Base-by-base conservation (phyloP, 1,140 invertebrate genomes). In the Drosophila gunungcola region DNA sequence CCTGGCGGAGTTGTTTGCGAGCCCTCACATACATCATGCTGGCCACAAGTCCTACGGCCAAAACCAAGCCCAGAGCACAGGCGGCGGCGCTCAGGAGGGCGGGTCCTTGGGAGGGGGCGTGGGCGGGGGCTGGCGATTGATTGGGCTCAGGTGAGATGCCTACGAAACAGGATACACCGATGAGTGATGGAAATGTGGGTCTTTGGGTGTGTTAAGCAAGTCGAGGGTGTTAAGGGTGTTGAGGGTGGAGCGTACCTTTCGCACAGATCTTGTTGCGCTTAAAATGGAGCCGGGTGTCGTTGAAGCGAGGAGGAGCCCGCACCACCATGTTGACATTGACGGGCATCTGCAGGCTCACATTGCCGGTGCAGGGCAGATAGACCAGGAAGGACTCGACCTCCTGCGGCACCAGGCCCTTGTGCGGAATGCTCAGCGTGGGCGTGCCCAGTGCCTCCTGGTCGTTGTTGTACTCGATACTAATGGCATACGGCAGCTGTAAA, bases 221-320 rank as follows among this genome's bases (percentile, higher is more conserved):
- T 32, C 1, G 6, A 7, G 9, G 39, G 32, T 1, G 25, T 11
- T 5, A 9, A 11, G 3, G 60, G 10, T 1, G 25, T 11, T 5
- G 11, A 11, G 3, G 60, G 10, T 43, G 7, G 43, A 7, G 48
- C 82, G 51, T 65, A 97, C 96, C 96, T 95, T 97, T 96, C 43
- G 96, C 94, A 86, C 97, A 98, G 78, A 97, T 96, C 93, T 97
- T 98, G 92, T 97, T 97, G 73, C 97, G 93, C 88, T 95, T 96
- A 93, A 98, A 96, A 63, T 96, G 95, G 32, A 98, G 93, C 51
- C 94, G 93, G 4, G 96, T 97, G 70, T 96, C 95, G 85, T 97
- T 96, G 82, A 78, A 78, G 2, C 91, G 83, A 16, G 93, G 92
- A 9, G 94, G 93, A 45, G 94, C 94, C 38, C 94, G 94, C 3